A percentile compares a stretch with the other conserved stretches of the same genome.
phyloP scores from a whole-genome alignment of 2,113 vertebrate genomes.

The Apodemus sylvaticus region DNA sequence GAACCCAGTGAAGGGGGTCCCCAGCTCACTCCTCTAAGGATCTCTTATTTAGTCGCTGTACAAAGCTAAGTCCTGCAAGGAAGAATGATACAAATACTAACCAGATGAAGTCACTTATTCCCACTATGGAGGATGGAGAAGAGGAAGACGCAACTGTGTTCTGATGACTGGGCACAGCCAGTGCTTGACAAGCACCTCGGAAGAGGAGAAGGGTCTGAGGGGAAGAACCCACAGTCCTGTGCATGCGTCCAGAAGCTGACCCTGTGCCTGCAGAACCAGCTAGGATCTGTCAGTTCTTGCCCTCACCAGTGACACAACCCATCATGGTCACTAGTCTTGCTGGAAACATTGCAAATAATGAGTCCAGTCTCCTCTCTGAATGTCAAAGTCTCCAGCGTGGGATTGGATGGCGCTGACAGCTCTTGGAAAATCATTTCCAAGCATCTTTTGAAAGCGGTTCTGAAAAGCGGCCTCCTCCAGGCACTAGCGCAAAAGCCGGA shows the following conservation, averaged over 20 bases:
- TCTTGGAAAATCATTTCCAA: neutral
- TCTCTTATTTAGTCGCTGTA: neutral
- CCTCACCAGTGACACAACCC: neutral
- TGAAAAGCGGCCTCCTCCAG: neutral
- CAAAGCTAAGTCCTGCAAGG: neutral
- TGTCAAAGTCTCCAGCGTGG: neutral
- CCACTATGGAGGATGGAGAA: neutral
- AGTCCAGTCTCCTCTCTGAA: neutral
- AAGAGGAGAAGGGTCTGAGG: rapidly evolving
- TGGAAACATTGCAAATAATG: neutral
- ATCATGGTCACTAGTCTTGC: neutral
- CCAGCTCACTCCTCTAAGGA: too few species aligned
- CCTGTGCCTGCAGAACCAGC: rapidly evolving
- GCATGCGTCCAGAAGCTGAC: neutral
- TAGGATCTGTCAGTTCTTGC: neutral
- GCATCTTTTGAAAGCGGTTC: neutral
- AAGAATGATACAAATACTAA: neutral
- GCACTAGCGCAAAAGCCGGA: neutral
- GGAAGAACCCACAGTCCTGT: rapidly evolving
- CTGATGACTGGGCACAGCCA: neutral
- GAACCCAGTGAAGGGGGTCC: too few species aligned
- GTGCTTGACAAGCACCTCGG: rapidly evolving
- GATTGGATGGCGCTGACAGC: too few species aligned
- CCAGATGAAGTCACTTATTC: neutral
- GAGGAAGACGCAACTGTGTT: rapidly evolving